phyloP scores from a whole-genome alignment of 1,140 invertebrate species.

The Calosoma granatense region DNA sequence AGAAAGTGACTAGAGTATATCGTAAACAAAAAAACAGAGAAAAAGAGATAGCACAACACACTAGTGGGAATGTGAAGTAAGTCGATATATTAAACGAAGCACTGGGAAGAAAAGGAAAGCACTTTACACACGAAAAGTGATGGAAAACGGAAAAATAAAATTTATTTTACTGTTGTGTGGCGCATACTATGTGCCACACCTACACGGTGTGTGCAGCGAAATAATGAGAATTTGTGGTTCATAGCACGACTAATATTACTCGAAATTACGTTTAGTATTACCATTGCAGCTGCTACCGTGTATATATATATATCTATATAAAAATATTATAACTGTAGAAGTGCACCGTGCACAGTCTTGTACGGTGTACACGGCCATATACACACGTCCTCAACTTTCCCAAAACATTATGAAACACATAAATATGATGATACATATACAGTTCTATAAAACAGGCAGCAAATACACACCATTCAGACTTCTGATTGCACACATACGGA shows the following conservation, averaged over 20 bases:
- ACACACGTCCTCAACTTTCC: too few species aligned
- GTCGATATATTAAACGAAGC: slow-evolving; percentile 7
- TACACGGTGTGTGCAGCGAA: background rate
- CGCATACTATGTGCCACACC: background rate
- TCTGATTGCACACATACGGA: too few species aligned
- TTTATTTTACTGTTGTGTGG: background rate
- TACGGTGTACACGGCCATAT: too few species aligned
- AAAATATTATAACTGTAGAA: background rate
- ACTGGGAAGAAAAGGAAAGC: too few species aligned
- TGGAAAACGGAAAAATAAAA: background rate
- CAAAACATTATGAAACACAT: too few species aligned
- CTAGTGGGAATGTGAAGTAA: background rate
- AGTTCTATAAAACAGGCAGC: too few species aligned
- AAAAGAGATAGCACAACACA: background rate
- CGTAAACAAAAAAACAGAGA: slow-evolving; percentile 1
- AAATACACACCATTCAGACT: too few species aligned
- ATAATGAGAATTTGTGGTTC: slow-evolving; percentile 4
- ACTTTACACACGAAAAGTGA: background rate
- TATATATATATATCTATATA: background rate
- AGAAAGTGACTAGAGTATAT: background rate
- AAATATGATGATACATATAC: too few species aligned
- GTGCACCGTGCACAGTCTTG: background rate
- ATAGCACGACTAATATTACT: slow-evolving; percentile 1
- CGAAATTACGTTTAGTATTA: background rate
- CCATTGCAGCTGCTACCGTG: background rate